Evolutionary conservation across 30 jellyfish, hydroid and myxozoan genomes (phyloP), one percentile per base, ranked within the genome.

Genomic region (Nemopilema nomurai): DNA sequence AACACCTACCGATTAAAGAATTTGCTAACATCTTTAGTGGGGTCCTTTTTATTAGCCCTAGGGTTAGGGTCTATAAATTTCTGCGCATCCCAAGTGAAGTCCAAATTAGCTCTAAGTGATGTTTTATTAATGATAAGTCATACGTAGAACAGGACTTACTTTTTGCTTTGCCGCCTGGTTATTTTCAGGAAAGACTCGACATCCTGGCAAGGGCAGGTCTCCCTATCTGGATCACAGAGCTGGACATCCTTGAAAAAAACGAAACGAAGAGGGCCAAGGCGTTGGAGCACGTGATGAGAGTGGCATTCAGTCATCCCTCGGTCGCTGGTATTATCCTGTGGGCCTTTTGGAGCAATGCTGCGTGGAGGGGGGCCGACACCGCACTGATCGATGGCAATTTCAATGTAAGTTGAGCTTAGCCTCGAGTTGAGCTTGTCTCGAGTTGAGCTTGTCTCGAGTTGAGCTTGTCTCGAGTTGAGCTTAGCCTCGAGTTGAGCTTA

Each of bases 181-280:
- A n/a, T n/a, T n/a, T n/a, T 31, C 68, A 92, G 98, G 98, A 86
- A n/a, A 75, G 98, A 49, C 80, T 92, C 6, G 97, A 92, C 53
- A 87, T 83, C 20, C 83, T 92, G 9, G 92, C 97, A 21, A 70
- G 71, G 67, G 95, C 94, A 17, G 97, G 97, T 8, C 76, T 92
- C 16, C 98, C 98, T 26, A 92, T 92, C n/a, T 92, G 98, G 98
- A 82, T 92, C 69, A 92, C 98, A 4, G 98, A 92, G 80, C 74
- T 92, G 51, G 98, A 92, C 72, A 73, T 92, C 64, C 71, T 77
- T 17, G 96, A 87, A 19, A 76, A 51, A 18, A 83, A 92, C 49
- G 96, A 86, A 52, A 83, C 88, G 21, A 86, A 81, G 32, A 71
- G 98, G 50, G 98, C 98, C 23, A 89, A 84, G 20, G 64, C 86